Evolutionary conservation across 1,140 invertebrate genomes (phyloP), one percentile per base, ranked within the genome.

Genomic region (Drosophila pruinosa): DNA sequence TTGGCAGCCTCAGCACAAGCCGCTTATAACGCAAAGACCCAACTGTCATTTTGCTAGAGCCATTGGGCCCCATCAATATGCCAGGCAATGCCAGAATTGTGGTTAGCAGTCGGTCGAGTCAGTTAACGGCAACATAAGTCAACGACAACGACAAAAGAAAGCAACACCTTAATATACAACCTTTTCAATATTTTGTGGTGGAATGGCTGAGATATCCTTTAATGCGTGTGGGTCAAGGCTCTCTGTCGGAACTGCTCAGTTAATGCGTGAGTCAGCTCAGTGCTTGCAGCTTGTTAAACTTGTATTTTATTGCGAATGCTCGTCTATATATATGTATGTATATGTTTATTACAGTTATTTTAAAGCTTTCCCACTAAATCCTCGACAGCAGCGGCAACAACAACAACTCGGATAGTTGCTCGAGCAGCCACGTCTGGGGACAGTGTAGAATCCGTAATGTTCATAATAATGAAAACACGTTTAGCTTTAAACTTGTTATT

Each of bases 401-500:
- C 50, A 28, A 50, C 38, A 56, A 62, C 31, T 45, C 54, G 14
- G n/a, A 31, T 31, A 48, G 38, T 43, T 36, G 28, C 43, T 34
- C 17, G 19, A 21, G 38, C 39, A 58, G 17, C 54, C 10, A 31
- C 52, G 36, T 53, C 56, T 6, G 26, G 47, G 47, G 58, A 62
- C 54, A 47, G 47, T 41, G 47, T 52, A 61, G 48, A 88, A 82
- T 88, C 63, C 75, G 63, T 88, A 72, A 88, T 88, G 77, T 75
- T 78, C 78, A 80, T 89, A 82, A 88, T 88, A 72, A 80, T 82
- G 78, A 67, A 83, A 88, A 78, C 75, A 88, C 82, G 86, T 88
- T 88, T 77, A 82, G 83, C 83, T 88, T 82, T 88, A 88, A 83
- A 82, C 78, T 88, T 88, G 80, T 88, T 88, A 88, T 88, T 82